Evolutionary conservation across 2,113 vertebrate genomes (phyloP).

Genomic region (Alethe castanea): DNA sequence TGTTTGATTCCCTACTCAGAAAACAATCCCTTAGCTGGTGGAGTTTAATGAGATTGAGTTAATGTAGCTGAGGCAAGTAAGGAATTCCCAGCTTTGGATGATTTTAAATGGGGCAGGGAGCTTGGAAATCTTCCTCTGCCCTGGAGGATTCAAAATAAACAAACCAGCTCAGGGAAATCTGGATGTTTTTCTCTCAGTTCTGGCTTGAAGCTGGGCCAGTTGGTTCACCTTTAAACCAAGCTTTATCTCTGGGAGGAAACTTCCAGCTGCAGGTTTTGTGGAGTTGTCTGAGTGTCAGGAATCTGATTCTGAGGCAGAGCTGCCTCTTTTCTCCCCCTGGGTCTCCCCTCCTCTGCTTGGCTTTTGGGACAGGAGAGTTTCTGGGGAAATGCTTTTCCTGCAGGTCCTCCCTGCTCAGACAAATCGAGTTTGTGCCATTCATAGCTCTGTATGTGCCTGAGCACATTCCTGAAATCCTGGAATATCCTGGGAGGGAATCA

Average conservation of each 20-base stretch:
- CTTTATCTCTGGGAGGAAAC: background rate
- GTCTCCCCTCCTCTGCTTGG: background rate
- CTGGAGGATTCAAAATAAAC: background rate
- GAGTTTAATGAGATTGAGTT: background rate
- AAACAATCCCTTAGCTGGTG: background rate
- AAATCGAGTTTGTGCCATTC: accelerated
- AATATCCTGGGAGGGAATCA: background rate
- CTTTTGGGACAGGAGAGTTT: background rate
- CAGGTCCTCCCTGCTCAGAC: accelerated
- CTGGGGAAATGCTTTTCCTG: background rate
- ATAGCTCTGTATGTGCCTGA: accelerated
- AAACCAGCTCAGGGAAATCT: background rate
- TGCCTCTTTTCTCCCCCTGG: background rate
- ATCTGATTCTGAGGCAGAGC: background rate
- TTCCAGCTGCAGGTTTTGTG: background rate
- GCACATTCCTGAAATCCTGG: accelerated
- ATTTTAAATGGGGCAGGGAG: background rate
- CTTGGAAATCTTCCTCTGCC: background rate
- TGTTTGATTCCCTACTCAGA: background rate
- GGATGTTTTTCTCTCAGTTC: background rate
- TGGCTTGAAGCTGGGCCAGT: background rate
- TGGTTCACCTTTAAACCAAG: background rate
- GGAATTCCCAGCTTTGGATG: background rate
- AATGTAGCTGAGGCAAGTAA: background rate
- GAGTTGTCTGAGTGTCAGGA: background rate